These are phyloP conservation scores for Cheilosia impressa DNA, from an alignment of 2,888 invertebrate genomes.

Conservation along the genomic window DNA sequence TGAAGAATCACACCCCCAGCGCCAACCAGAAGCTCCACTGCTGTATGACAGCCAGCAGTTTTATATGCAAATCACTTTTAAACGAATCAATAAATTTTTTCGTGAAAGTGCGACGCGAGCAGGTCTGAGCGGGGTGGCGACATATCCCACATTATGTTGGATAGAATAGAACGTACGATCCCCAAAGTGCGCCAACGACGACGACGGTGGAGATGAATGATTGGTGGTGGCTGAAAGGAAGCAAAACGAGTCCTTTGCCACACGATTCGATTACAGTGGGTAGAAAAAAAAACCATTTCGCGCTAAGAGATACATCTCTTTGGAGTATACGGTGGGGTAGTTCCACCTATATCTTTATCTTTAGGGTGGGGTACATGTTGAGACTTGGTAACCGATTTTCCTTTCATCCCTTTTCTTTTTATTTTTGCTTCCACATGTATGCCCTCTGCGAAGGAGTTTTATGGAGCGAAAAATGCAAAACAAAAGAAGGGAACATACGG, in stretches of 20 bases:
- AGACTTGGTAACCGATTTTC: slow-evolving; percentile 65
- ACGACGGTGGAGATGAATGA: slow-evolving; percentile 38
- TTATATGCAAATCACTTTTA: slow-evolving; percentile 76
- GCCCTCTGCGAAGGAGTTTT: slow-evolving; percentile 41
- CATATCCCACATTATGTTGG: slow-evolving; percentile 7
- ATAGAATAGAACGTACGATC: slow-evolving; percentile 46
- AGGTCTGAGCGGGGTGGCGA: slow-evolving; percentile 7
- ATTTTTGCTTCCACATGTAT: background rate
- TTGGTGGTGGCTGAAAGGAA: slow-evolving; percentile 56
- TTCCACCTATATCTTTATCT: slow-evolving; percentile 50
- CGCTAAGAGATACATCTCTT: slow-evolving; percentile 66
- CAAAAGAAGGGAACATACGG: slow-evolving; percentile 56
- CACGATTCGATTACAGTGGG: slow-evolving; percentile 71
- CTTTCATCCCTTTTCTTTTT: slow-evolving; percentile 30
- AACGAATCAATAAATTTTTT: slow-evolving; percentile 74
- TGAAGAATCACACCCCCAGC: slow-evolving; percentile 25
- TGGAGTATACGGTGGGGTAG: background rate
- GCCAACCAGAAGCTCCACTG: slow-evolving; percentile 24
- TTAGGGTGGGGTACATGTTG: slow-evolving; percentile 46
- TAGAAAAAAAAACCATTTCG: slow-evolving; percentile 39
- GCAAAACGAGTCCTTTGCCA: slow-evolving; percentile 54
- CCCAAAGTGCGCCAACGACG: slow-evolving; percentile 29
- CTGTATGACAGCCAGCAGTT: slow-evolving; percentile 55
- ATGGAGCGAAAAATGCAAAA: slow-evolving; percentile 73
- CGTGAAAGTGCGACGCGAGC: slow-evolving; percentile 42